phyloP scores from a whole-genome alignment of 1,140 invertebrate genomes.

The Caenorhabditis remanei region DNA sequence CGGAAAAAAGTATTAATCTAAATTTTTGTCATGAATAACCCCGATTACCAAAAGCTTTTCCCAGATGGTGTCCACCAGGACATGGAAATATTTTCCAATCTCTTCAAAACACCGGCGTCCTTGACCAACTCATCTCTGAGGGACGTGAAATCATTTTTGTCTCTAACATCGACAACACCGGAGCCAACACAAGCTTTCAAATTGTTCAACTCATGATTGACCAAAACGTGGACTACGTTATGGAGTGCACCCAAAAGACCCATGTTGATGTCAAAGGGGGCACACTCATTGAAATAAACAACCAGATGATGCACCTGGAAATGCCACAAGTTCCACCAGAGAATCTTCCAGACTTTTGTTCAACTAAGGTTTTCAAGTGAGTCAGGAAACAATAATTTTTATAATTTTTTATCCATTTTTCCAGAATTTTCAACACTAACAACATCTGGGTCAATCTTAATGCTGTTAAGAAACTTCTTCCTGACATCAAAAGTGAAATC shows the following conservation, averaged over 20 bases:
- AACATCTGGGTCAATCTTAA: constrained; percentile 95
- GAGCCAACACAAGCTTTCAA: constrained; percentile 93
- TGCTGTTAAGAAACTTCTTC: constrained; percentile 88
- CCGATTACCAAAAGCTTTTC: neutral
- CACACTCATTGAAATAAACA: constrained; percentile 94
- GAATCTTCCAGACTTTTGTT: constrained; percentile 96
- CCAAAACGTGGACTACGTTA: constrained; percentile 87
- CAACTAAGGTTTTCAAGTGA: constrained; percentile 94
- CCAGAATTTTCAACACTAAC: constrained; percentile 96
- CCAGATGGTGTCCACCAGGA: constrained; percentile 95
- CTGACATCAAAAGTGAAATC: constrained; percentile 92
- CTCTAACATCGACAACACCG: constrained; percentile 98
- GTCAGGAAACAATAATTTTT: constrained; percentile 61
- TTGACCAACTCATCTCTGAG: constrained; percentile 88
- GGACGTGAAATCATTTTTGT: constrained; percentile 91
- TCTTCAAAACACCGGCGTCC: constrained; percentile 91
- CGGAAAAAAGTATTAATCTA: too few relatives aligned
- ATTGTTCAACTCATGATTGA: constrained; percentile 74
- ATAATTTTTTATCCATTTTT: constrained; percentile 23
- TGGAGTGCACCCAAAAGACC: constrained; percentile 99
- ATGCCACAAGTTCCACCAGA: constrained; percentile 98
- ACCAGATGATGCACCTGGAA: constrained; percentile 93
- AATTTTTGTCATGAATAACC: neutral
- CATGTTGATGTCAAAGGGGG: constrained; percentile 99
- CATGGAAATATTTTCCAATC: constrained; percentile 98